Base-by-base conservation (phyloP, 2,113 vertebrate species). In the Neoarius graeffei region DNA sequence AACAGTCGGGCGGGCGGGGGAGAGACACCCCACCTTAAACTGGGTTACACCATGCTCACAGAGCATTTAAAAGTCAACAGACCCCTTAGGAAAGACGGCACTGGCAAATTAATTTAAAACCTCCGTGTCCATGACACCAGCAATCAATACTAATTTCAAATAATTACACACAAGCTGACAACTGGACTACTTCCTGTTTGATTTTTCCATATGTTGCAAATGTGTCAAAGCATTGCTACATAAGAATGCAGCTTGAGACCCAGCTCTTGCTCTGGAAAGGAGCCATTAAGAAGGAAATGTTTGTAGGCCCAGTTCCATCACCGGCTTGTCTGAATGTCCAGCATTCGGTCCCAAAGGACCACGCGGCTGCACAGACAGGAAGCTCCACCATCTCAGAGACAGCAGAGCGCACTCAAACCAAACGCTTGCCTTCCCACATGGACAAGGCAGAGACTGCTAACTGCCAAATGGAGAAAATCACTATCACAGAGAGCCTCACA, bases 21-120 rank as follows among this genome's bases (percentile, higher is more conserved):
- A 42, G 35, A 42, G 35, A 42, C 35, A 42, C 35, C 35, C 35
- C 35, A 69, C 5, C 8, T 35, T 87, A 86, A 93, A 92, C 81
- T 91, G 88, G 92, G 93, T 93, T 90, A 92, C 91, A 87, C 85
- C 82, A 90, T 91, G 89, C 88, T 86, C 88, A 86, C 59, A 66
- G 54, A 73, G 81, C 66, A 89, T 89, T 91, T 88, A 89, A 91
- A 42, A 42, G 4, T 88, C 77, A 90, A 88, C 76, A 77, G 80
- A 62, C 35, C 62, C 80, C 73, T 66, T 25, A 84, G 85, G 87
- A 81, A 73, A 89, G 84, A 62, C 64, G 57, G 30, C 52, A 69
- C 8, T 67, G 52, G 81, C 20, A 71, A 86, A 87, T 71, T 87
- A 60, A 81, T 50, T 71, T 69, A 8, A 77, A 60, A 71, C 54